Evolutionary conservation across 2,113 vertebrate genomes (phyloP), one percentile per base, ranked within the genome.

Genomic region (Seriola dumerili): DNA sequence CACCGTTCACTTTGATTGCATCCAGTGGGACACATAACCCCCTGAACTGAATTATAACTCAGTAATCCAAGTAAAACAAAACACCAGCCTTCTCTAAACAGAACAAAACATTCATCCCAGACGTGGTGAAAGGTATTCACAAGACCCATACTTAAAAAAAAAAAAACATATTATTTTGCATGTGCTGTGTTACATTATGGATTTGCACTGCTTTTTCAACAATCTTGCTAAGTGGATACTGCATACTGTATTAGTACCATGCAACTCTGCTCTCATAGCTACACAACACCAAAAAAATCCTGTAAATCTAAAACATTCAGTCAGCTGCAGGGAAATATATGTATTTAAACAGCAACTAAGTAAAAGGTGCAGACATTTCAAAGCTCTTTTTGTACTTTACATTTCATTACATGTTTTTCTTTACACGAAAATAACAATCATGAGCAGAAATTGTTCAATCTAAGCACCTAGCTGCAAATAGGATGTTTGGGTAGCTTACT

Each of bases 31-130:
- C 73, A 38, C 63, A 69, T 77, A 84, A 86, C 81, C 89, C 83
- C 83, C 66, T 86, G 85, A 86, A 90, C 85, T 89, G 85, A 88
- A 90, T 88, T 81, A 89, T 61, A 85, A 86, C 68, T 78, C 64
- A 25, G 58, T 69, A 84, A 84, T 76, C 36, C 14, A 76, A 79
- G 54, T 63, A 69, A 90, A 90, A 69, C 67, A 57, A 80, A 87
- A 78, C 68, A 85, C 0, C 2, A 73, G 46, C 10, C 59, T 48
- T 48, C 55, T 85, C 62, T 46, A 40, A 80, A 72, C 34, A 29
- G 42, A 50, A 29, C 52, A 46, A 73, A 10, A 58, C 19, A 57
- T 38, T n/a, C 7, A 10, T 70, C 40, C 23, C 50, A 50, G 63
- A 29, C 46, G 59, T 21, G 29, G 5, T 59, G 7, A 54, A 55